Evolutionary conservation across 2,797 vertebrate species (phyloP).

Genomic region (Enteromius afrohamiltoni): DNA sequence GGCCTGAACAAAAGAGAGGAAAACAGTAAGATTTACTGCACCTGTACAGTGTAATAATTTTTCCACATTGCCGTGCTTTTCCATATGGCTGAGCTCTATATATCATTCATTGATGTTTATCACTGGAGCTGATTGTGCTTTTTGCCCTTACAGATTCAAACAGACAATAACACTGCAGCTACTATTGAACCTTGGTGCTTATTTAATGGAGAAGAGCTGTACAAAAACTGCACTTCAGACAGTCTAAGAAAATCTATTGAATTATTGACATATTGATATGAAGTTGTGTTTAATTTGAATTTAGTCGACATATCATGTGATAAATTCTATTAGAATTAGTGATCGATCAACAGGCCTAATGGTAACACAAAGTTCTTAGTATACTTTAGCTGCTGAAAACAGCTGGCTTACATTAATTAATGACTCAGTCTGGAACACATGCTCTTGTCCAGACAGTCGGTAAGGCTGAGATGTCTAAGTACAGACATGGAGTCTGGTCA

Average conservation of each 20-base stretch:
- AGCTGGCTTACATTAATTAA: conserved; percentile 55
- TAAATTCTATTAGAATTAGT: neutral
- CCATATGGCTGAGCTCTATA: neutral
- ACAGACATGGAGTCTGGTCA: conserved; percentile 46
- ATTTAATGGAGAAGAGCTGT: neutral
- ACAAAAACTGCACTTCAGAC: neutral
- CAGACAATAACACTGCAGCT: neutral
- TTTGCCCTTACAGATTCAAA: neutral
- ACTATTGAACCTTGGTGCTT: neutral
- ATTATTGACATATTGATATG: too few species aligned
- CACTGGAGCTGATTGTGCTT: neutral
- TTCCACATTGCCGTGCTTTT: neutral
- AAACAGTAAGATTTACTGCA: conserved; percentile 10
- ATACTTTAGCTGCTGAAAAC: conserved; percentile 39
- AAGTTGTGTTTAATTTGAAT: neutral
- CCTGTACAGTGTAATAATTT: conserved; percentile 11
- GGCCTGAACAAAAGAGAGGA: conserved; percentile 76
- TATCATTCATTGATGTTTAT: neutral
- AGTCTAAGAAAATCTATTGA: neutral
- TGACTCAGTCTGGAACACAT: conserved; percentile 53
- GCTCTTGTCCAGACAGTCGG: conserved; percentile 53
- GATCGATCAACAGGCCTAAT: neutral
- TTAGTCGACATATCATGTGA: neutral
- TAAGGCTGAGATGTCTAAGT: conserved; percentile 42
- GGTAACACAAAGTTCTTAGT: neutral